Percentiles rank a stretch among this genome's conserved stretches.
Evolutionary conservation across 2,888 invertebrate species (phyloP).

Genomic region (Heliconius ismenius): DNA sequence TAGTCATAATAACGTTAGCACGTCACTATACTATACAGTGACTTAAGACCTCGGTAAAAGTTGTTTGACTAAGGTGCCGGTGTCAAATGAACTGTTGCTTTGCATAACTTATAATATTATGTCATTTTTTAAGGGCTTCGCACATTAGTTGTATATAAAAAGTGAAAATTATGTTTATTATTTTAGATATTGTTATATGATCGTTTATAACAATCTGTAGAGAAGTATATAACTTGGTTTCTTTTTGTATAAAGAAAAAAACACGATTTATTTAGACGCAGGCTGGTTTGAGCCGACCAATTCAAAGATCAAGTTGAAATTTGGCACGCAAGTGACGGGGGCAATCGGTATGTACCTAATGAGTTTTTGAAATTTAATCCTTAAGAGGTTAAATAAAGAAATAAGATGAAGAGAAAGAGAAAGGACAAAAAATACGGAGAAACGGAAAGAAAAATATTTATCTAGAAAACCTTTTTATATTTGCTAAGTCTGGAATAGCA

Average conservation of each 20-base stretch:
- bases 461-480: too few species aligned
- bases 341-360: not conserved
- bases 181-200: not conserved
- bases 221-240: not conserved
- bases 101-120: conserved; percentile 10
- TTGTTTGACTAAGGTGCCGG: conserved; percentile 27
- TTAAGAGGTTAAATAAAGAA: not conserved
- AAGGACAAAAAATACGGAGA: too few species aligned
- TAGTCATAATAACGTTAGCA: conserved; percentile 5
- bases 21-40: conserved; percentile 20
- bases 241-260: not conserved
- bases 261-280: not conserved
- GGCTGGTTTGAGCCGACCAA: too few species aligned
- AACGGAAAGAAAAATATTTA: too few species aligned
- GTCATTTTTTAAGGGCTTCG: not conserved
- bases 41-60: conserved; percentile 32
- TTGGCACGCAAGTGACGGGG: not conserved
- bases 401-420: too few species aligned
- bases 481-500: too few species aligned
- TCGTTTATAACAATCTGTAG: not conserved
- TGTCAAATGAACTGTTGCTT: conserved; percentile 8
- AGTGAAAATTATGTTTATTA: not conserved
- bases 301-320: not conserved
- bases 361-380: not conserved
- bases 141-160: not conserved